A percentile compares a stretch with the other conserved stretches of the same genome.
Conservation (phyloP, 2,113 vertebrate genomes). For the Corythoichthys intestinalis region DNA sequence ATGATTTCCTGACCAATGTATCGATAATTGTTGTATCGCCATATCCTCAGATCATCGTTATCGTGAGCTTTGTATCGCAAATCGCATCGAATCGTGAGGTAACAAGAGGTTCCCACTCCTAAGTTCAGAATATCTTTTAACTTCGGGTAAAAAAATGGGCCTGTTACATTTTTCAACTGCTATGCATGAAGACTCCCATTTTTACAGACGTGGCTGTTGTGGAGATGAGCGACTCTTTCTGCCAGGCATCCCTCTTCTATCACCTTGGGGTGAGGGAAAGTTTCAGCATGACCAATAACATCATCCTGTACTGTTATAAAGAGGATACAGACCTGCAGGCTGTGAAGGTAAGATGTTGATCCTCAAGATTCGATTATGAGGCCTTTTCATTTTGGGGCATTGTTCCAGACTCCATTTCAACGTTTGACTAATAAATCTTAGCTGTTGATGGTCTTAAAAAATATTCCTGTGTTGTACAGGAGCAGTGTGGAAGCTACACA, state of each 20-base stretch:
- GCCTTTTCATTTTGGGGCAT: neutral
- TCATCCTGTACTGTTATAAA: constrained; percentile 81
- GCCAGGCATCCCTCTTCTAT: constrained; percentile 88
- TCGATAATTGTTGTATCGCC: no score
- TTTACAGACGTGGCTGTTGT: constrained; percentile 84
- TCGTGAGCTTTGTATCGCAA: no score
- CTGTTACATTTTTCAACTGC: no score
- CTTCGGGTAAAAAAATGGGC: no score
- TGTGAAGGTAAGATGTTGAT: constrained; percentile 70
- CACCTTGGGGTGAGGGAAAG: constrained; percentile 87
- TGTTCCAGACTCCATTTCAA: neutral
- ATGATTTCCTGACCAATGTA: no score
- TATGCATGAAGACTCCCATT: neutral
- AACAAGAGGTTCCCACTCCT: no score
- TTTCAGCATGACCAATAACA: constrained; percentile 89
- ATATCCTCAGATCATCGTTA: no score
- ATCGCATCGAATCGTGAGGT: no score
- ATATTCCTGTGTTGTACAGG: constrained; percentile 61
- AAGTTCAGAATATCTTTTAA: no score
- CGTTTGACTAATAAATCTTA: neutral
- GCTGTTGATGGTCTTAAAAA: neutral
- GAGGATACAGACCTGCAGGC: constrained; percentile 77
- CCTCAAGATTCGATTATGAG: neutral
- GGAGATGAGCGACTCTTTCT: constrained; percentile 81
- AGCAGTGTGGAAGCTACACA: constrained; percentile 80